Evolutionary conservation across 2,113 vertebrate genomes (phyloP).

Genomic region (Pseudopodoces humilis): DNA sequence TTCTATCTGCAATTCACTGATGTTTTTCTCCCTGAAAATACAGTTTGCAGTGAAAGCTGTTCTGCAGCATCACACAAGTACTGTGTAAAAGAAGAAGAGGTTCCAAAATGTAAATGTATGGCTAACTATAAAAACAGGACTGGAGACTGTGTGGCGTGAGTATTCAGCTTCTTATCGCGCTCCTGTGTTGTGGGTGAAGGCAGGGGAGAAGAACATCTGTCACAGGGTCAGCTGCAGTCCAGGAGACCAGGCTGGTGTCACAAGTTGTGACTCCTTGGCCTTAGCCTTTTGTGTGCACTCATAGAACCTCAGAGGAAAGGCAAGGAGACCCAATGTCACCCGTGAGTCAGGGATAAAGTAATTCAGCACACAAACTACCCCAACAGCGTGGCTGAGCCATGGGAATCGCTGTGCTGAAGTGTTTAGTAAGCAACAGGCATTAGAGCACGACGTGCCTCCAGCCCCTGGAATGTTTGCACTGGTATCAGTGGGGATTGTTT

Average conservation of each 20-base stretch:
- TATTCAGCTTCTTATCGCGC: not conserved
- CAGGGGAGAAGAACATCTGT: not conserved
- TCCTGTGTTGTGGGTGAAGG: not conserved
- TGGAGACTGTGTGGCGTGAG: constrained; percentile 7
- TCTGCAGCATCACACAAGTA: accelerated
- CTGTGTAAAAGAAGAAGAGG: not conserved
- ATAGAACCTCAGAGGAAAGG: not conserved
- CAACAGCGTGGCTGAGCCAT: not conserved
- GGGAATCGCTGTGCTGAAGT: not conserved
- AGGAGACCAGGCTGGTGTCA: not conserved
- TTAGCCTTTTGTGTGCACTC: not conserved
- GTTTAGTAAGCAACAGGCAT: not conserved
- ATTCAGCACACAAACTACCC: not conserved
- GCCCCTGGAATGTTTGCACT: not conserved
- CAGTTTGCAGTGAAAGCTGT: not conserved
- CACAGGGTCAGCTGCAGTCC: not conserved
- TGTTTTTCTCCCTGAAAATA: not conserved
- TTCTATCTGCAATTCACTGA: not conserved
- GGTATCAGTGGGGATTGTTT: not conserved
- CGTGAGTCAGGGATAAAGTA: not conserved
- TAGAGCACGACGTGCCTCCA: not conserved
- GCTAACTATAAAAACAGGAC: accelerated
- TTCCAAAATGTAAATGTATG: not conserved
- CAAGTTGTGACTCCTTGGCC: not conserved
- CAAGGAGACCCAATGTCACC: not conserved